Percentiles rank a stretch among this genome's conserved stretches.
Conservation (phyloP, 2,797 vertebrate genomes). For the Sphaeramia orbicularis region DNA sequence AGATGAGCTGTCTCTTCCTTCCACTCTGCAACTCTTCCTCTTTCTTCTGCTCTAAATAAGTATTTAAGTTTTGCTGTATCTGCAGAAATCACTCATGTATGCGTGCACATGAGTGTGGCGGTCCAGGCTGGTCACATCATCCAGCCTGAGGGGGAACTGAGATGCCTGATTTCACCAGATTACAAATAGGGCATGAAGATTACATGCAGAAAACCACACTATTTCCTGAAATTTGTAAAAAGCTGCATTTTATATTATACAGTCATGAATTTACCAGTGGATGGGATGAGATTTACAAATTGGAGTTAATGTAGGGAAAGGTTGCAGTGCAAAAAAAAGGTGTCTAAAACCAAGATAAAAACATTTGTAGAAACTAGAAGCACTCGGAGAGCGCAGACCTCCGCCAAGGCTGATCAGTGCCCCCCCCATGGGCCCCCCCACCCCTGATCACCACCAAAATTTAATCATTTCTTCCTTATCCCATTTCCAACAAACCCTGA, state of each 20-base stretch:
- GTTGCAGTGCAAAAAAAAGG: too few species aligned
- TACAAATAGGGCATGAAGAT: slow-evolving; percentile 20
- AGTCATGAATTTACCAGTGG: neutral
- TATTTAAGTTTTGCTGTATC: slow-evolving; percentile 27
- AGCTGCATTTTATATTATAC: neutral
- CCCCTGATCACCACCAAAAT: too few species aligned
- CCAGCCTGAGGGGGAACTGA: slow-evolving; percentile 3
- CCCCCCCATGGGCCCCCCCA: too few species aligned
- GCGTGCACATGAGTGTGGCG: slow-evolving; percentile 6
- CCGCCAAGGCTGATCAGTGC: too few species aligned
- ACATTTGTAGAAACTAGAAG: too few species aligned
- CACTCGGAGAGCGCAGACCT: too few species aligned
- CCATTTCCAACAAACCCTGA: too few species aligned
- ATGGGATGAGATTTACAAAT: too few species aligned
- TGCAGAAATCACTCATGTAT: slow-evolving; percentile 8
- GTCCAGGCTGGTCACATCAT: slow-evolving; percentile 25
- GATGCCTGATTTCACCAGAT: slow-evolving; percentile 30
- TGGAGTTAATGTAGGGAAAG: too few species aligned
- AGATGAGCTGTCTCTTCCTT: slow-evolving; percentile 21
- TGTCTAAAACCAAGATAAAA: too few species aligned
- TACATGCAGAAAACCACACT: neutral
- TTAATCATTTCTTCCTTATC: too few species aligned
- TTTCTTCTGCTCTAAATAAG: slow-evolving; percentile 45
- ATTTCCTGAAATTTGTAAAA: neutral
- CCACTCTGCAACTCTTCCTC: slow-evolving; percentile 5